Evolutionary conservation across 1,140 invertebrate species (phyloP).

Genomic region (Cyclargus thomasi): DNA sequence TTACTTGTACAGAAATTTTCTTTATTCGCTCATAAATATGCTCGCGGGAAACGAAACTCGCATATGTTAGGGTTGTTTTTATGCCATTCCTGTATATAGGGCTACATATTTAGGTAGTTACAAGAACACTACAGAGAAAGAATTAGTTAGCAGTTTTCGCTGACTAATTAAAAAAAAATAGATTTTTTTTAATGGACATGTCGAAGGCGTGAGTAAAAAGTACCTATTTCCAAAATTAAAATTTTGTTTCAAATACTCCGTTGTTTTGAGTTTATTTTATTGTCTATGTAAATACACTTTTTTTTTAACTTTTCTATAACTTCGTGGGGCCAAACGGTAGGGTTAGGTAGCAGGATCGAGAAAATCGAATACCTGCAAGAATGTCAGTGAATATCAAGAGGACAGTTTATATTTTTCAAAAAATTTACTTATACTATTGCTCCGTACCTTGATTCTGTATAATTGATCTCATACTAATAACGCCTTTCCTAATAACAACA

Average conservation of each 20-base stretch:
- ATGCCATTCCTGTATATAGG: not conserved
- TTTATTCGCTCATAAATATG: not conserved
- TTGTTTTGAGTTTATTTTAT: not conserved
- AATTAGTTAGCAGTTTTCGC: too few relatives aligned
- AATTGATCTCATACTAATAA: too few relatives aligned
- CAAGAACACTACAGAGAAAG: too few relatives aligned
- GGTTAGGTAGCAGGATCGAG: not conserved
- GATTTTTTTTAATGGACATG: too few relatives aligned
- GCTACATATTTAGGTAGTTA: not conserved
- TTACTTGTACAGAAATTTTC: too few relatives aligned
- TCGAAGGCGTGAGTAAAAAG: too few relatives aligned
- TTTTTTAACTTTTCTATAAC: not conserved
- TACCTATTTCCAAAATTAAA: too few relatives aligned
- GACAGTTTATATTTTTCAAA: not conserved
- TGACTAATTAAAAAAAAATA: too few relatives aligned
- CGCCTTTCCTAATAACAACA: too few relatives aligned
- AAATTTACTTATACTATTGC: not conserved
- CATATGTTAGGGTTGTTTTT: not conserved
- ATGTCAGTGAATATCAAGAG: not conserved
- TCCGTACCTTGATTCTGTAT: too few relatives aligned
- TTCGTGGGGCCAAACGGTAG: not conserved
- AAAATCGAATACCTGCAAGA: not conserved
- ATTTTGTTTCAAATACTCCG: too few relatives aligned
- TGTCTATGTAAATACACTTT: not conserved
- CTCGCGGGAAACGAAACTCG: not conserved